Evolutionary conservation across 2,797 vertebrate genomes (phyloP), one percentile per base, ranked within the genome.

Genomic region (Falco berigora): DNA sequence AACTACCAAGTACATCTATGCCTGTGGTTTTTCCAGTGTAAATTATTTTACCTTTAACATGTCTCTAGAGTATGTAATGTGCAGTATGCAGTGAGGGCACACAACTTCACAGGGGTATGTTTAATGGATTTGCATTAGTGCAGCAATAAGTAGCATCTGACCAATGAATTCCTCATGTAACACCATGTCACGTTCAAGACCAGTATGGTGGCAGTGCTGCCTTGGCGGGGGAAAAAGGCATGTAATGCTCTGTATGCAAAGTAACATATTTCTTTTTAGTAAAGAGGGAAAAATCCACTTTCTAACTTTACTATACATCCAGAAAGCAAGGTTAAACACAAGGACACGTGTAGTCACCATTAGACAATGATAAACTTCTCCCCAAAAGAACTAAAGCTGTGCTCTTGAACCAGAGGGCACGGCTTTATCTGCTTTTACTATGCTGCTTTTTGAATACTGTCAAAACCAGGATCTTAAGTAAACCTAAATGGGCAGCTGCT

Each of bases 401-500:
- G 75, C 38, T 75, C 64, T 40, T 59, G 36, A 66, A 86, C 63
- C 44, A 25, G 34, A 25, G 8, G 30, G 15, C 36, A 53, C 6
- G 5, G 46, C 36, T 69, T 55, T 49, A 44, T 30, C 32, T 74
- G 80, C 69, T 83, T 59, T 40, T 40, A 28, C 19, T 49, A 63
- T 80, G 50, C 80, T 88, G 63, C 25, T 72, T 69, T 74, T 66
- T 28, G 46, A 75, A 67, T 52, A 77, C 77, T 50, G 66, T 78
- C 59, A 87, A 79, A 95, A 92, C 90, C 79, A 88, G 90, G 92
- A 90, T 93, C 74, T 92, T 71, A 75, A 62, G 5, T 32, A 28
- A 84, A 66, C 68, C 19, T 8, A 66, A 89, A 75, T 61, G 49
- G 83, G 75, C 88, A 68, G 81, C 67, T 68, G 86, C 79, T 73